Evolutionary conservation across 2,888 invertebrate species (phyloP).

Genomic region (Synanthedon andrenaeformis): DNA sequence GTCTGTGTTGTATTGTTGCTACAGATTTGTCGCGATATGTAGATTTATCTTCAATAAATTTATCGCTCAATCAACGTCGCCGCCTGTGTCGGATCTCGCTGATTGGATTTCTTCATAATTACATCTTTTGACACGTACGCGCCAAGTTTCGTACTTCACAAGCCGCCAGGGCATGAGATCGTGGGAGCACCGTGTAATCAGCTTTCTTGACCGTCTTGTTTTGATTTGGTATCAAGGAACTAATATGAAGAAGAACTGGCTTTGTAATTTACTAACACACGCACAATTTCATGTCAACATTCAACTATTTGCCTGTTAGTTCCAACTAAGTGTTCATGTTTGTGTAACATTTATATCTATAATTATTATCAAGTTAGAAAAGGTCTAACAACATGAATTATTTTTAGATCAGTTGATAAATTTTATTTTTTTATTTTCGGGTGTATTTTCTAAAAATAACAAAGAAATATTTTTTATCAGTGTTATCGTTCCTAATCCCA

Average conservation of each 20-base stretch:
- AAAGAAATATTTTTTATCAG: too few species aligned
- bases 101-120: constrained; percentile 71
- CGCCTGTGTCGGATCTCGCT: constrained; percentile 47
- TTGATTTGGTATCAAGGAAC: constrained; percentile 43
- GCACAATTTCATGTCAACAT: too few species aligned
- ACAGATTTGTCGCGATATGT: constrained; percentile 58
- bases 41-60: constrained; percentile 64
- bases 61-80: constrained; percentile 62
- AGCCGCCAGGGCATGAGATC: constrained; percentile 59
- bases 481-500: too few species aligned
- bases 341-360: too few species aligned
- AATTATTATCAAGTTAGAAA: too few species aligned
- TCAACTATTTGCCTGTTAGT: too few species aligned
- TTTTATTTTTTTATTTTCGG: too few species aligned
- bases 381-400: too few species aligned
- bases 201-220: constrained; percentile 63
- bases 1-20: constrained; percentile 25
- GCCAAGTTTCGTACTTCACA: constrained; percentile 63
- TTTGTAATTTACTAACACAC: not conserved
- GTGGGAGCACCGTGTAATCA: constrained; percentile 69
- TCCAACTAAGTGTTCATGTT: too few species aligned
- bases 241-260: constrained; percentile 8
- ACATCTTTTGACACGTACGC: constrained; percentile 69
- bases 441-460: too few species aligned
- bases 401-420: too few species aligned